Evolutionary conservation across 2,113 vertebrate species (phyloP).

Genomic region (Struthidea cinerea): DNA sequence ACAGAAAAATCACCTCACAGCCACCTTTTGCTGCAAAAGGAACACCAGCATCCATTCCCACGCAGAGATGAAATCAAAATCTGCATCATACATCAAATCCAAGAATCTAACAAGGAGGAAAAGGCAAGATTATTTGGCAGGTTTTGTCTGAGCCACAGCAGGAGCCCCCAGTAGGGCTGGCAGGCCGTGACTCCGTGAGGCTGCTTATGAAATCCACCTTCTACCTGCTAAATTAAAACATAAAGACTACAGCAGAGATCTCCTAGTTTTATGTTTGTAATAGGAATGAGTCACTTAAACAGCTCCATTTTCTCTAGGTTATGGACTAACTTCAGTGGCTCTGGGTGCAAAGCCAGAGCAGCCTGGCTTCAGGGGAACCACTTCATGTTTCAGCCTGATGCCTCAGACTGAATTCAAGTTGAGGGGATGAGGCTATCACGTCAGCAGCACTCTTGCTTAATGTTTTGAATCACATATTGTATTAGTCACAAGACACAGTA

Average conservation of each 20-base stretch:
- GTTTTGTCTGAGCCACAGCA: background rate
- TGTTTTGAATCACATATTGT: conserved; percentile 35
- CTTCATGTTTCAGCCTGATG: background rate
- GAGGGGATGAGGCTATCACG: background rate
- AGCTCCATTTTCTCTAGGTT: background rate
- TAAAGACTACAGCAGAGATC: background rate
- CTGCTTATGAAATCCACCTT: background rate
- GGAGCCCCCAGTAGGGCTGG: background rate
- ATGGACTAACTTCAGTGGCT: background rate
- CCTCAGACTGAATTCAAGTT: background rate
- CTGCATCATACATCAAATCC: background rate
- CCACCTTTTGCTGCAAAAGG: background rate
- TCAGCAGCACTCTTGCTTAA: conserved; percentile 46
- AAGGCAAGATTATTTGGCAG: background rate
- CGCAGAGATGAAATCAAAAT: background rate
- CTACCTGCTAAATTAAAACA: background rate
- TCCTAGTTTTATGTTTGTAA: background rate
- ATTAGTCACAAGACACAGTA: conserved; percentile 27
- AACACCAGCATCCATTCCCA: background rate
- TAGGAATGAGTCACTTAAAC: background rate
- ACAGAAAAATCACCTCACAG: background rate
- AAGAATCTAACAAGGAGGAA: background rate
- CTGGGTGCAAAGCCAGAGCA: background rate
- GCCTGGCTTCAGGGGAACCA: background rate
- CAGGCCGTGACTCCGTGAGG: background rate